A percentile compares a stretch with the other conserved stretches of the same genome.
Conservation (phyloP, 2,888 invertebrate species). For the Lathronympha strigana region DNA sequence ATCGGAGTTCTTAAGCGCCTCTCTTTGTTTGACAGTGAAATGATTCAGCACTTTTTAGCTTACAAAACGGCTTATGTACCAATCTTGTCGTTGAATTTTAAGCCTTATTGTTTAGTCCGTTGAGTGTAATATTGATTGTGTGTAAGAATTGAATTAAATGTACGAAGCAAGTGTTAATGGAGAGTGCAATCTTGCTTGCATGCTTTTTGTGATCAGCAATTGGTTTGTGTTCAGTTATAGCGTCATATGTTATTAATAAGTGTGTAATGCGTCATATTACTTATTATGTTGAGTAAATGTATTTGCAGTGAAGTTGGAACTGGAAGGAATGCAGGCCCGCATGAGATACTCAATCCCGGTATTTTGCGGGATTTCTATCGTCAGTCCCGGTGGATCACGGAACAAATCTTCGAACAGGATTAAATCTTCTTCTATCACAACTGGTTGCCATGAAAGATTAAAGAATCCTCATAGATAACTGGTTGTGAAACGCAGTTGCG, state of each 20-base stretch:
- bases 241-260: constrained; percentile 34
- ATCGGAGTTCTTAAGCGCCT: constrained; percentile 52
- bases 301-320: neutral
- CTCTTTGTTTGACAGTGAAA: constrained; percentile 66
- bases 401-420: too few species aligned
- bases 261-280: constrained; percentile 20
- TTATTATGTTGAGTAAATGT: constrained; percentile 1
- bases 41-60: constrained; percentile 71
- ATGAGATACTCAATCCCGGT: too few species aligned
- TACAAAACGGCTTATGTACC: constrained; percentile 59
- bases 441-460: constrained; percentile 11
- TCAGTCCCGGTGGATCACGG: too few species aligned
- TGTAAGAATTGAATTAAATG: constrained; percentile 63
- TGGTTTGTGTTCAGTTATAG: constrained; percentile 31
- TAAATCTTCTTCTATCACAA: constrained; percentile 1
- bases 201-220: constrained; percentile 40
- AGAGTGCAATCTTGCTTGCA: constrained; percentile 69
- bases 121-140: constrained; percentile 47
- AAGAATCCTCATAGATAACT: constrained; percentile 19
- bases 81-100: constrained; percentile 44
- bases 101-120: constrained; percentile 24
- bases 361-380: too few species aligned
- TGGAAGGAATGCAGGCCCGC: too few species aligned
- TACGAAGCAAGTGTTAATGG: constrained; percentile 70
- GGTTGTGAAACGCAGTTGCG: constrained; percentile 20